A percentile compares a stretch with the other conserved stretches of the same genome.
These are phyloP conservation scores for Muscidifurax raptorellus DNA, from an alignment of 1,140 invertebrate species.

Conservation along the genomic window DNA sequence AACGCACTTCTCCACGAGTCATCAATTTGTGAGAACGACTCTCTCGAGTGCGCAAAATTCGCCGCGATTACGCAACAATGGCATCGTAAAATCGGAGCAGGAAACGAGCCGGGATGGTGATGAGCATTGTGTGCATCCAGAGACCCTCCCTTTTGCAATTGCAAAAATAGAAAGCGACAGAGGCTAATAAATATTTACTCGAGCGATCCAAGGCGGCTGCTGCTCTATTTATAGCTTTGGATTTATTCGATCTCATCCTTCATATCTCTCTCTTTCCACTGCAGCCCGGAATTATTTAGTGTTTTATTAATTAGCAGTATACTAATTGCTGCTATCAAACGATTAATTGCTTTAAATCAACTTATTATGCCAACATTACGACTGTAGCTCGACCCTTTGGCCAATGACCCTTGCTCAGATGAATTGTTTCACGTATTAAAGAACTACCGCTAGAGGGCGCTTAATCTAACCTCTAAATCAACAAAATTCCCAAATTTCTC, in stretches of 20 bases:
- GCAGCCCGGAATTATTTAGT: background rate
- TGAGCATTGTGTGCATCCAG: conserved; percentile 1
- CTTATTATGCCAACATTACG: too few species aligned
- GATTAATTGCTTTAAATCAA: background rate
- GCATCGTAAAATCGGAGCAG: conserved; percentile 4
- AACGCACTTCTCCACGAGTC: background rate
- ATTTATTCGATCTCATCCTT: background rate
- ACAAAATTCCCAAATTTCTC: background rate
- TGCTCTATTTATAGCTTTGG: background rate
- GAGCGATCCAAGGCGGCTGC: background rate
- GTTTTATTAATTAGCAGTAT: background rate
- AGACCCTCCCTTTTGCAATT: background rate
- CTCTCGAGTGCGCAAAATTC: background rate
- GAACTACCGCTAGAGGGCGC: background rate
- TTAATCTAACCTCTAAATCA: background rate
- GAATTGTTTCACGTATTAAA: too few species aligned
- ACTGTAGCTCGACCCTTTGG: too few species aligned
- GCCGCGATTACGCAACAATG: background rate
- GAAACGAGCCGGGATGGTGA: background rate
- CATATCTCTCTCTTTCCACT: background rate
- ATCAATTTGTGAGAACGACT: background rate
- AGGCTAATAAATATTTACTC: conserved; percentile 6
- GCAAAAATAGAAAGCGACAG: conserved; percentile 16
- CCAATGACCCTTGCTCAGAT: background rate
- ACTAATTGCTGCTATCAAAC: background rate